Base-by-base conservation (phyloP, 2,797 vertebrate genomes). In the Mallotus villosus region DNA sequence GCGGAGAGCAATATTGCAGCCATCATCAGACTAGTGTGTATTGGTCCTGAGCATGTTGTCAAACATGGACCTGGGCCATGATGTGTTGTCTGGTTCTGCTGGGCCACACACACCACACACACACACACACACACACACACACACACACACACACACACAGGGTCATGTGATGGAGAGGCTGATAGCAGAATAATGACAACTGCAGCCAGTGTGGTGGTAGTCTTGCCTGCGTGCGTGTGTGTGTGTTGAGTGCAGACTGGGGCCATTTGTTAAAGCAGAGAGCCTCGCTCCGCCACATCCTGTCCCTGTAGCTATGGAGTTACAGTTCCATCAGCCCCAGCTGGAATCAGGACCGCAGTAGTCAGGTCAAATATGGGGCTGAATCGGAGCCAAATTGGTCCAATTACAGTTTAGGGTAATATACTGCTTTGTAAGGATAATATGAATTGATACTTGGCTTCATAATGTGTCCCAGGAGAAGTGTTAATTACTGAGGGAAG, bases 21-120 rank as follows among this genome's bases (percentile, higher is more conserved):
- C 64, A 72, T 88, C 75, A 84, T 72, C 74, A 81, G 82, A 85
- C 85, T 75, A 83, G 5, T 79, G 74, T 17, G 79, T 34, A 46
- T 14, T 41, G 72, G 63, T 75, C 74, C 78, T 67, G 78, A 86
- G 78, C 74, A 61, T 21, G 69, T 60, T 72, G 37, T 87, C 84
- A 83, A 49, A 37, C 67, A 4, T 83, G 88, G 81, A 83, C 70
- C 6, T 25, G 57, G 29, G 82, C 86, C 87, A 86, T 24, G 55
- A 21, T 17, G 12, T 17, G 51, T 17, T 17, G 75, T 73, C 74
- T 58, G 66, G 70, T 70, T 60, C 78, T 68, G 34, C 65, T 53
- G 49, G 21, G 5, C 17, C 34, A 37, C 34, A 37, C 34, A 37
- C 78, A 59, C 61, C 78, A 29, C n/a, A 25, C 63, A 51, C 57